These are phyloP conservation scores for Drosophila paranaensis DNA, from an alignment of 2,888 invertebrate species.

Conservation along the genomic window DNA sequence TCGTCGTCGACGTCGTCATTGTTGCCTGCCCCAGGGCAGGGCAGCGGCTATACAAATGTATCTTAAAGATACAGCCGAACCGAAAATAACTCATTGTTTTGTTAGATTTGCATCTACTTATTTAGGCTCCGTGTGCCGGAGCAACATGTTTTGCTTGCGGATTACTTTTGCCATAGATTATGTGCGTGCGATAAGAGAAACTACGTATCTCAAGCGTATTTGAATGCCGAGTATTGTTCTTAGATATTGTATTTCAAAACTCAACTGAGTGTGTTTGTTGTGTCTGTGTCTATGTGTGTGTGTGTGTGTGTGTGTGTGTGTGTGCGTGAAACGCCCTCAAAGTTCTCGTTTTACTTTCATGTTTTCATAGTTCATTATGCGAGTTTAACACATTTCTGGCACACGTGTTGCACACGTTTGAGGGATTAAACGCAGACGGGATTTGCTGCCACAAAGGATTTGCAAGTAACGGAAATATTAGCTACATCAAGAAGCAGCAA, in stretches of 20 bases:
- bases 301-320: slow-evolving; percentile 7
- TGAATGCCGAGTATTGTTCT: slow-evolving; percentile 44
- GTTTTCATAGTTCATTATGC: slow-evolving; percentile 61
- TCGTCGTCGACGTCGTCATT: slow-evolving; percentile 29
- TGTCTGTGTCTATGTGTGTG: not conserved
- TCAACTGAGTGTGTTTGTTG: not conserved
- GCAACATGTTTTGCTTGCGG: slow-evolving; percentile 57
- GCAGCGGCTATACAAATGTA: slow-evolving; percentile 44
- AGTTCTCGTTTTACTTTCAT: slow-evolving; percentile 55
- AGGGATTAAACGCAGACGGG: slow-evolving; percentile 40
- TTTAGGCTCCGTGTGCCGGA: slow-evolving; percentile 27
- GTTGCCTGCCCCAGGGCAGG: slow-evolving; percentile 22
- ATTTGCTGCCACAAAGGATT: slow-evolving; percentile 33
- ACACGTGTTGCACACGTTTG: slow-evolving; percentile 67
- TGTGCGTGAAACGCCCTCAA: slow-evolving; percentile 31
- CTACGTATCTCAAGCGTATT: slow-evolving; percentile 33
- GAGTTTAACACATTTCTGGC: slow-evolving; percentile 62
- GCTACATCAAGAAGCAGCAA: slow-evolving; percentile 30
- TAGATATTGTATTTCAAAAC: slow-evolving; percentile 50
- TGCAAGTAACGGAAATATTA: slow-evolving; percentile 55
- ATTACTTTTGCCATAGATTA: slow-evolving; percentile 60
- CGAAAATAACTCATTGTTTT: slow-evolving; percentile 64
- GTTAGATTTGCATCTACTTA: slow-evolving; percentile 66
- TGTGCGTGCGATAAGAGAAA: slow-evolving; percentile 52
- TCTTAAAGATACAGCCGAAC: slow-evolving; percentile 53